Percentiles rank a stretch among this genome's conserved stretches.
phyloP scores from a whole-genome alignment of 2,113 vertebrate species.

The Grus americana region DNA sequence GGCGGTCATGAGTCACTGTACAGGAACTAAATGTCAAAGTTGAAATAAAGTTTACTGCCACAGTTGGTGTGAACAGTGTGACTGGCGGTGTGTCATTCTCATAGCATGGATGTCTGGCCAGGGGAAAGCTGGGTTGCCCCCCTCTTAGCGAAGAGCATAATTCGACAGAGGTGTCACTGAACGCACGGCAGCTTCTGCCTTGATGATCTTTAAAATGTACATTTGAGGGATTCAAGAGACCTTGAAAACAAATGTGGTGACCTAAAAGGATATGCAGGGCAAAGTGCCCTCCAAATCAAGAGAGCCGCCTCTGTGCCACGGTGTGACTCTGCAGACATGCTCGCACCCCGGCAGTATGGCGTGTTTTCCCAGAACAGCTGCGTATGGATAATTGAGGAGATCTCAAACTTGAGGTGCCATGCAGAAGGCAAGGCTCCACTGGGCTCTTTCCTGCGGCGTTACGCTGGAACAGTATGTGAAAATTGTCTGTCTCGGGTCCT shows the following conservation, averaged over 20 bases:
- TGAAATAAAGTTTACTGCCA: constrained; percentile 64
- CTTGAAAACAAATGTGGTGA: constrained; percentile 14
- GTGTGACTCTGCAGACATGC: neutral
- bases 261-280: neutral
- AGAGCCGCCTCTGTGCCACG: neutral
- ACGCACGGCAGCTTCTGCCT: neutral
- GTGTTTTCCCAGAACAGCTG: neutral
- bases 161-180: neutral
- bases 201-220: neutral
- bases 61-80: constrained; percentile 50
- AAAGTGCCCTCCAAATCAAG: neutral
- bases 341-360: neutral
- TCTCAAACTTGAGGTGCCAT: neutral
- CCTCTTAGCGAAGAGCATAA: neutral
- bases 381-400: neutral
- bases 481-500: neutral
- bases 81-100: constrained; percentile 15
- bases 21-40: constrained; percentile 76
- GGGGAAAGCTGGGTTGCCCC: neutral
- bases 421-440: neutral
- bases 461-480: constrained; percentile 27
- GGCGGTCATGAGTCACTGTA: constrained; percentile 60
- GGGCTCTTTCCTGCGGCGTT: neutral
- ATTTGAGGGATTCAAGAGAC: neutral
- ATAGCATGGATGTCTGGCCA: constrained; percentile 39